Conservation (phyloP, 2,797 vertebrate genomes). For the Sorex maritimensis region DNA sequence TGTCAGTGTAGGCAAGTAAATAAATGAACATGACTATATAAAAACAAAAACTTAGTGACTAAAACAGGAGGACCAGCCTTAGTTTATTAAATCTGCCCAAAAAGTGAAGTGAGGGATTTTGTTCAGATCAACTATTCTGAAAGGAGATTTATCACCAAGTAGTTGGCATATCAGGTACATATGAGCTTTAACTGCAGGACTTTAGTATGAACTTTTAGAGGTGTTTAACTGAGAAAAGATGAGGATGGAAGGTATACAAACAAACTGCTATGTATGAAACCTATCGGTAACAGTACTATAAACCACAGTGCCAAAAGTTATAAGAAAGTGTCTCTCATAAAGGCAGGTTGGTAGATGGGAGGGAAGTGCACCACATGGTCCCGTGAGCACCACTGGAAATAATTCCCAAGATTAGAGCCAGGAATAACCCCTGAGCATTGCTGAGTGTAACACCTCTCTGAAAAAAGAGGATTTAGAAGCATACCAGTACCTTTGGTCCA, state of each 20-base stretch:
- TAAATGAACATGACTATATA: background rate
- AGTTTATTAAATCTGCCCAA: background rate
- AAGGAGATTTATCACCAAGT: background rate
- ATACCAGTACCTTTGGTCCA: background rate
- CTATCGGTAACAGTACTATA: too few relatives aligned
- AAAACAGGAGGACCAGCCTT: conserved; percentile 29
- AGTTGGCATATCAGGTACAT: background rate
- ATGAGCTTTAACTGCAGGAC: background rate
- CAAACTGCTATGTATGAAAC: too few relatives aligned
- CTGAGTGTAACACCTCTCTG: too few relatives aligned
- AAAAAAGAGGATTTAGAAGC: background rate
- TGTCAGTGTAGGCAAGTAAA: background rate
- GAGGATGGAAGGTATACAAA: too few relatives aligned
- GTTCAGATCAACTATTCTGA: background rate
- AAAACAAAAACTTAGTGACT: conserved; percentile 19
- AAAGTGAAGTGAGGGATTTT: background rate
- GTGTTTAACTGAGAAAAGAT: too few relatives aligned
- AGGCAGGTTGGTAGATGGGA: too few relatives aligned
- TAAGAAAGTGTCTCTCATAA: too few relatives aligned
- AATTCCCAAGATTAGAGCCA: too few relatives aligned
- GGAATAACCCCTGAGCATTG: too few relatives aligned
- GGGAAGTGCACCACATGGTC: too few relatives aligned
- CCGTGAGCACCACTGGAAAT: too few relatives aligned
- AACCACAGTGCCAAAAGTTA: too few relatives aligned
- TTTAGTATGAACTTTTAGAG: conserved; percentile 35